Evolutionary conservation across 2,888 invertebrate species (phyloP).

Genomic region (Chrysolina oricalcia): DNA sequence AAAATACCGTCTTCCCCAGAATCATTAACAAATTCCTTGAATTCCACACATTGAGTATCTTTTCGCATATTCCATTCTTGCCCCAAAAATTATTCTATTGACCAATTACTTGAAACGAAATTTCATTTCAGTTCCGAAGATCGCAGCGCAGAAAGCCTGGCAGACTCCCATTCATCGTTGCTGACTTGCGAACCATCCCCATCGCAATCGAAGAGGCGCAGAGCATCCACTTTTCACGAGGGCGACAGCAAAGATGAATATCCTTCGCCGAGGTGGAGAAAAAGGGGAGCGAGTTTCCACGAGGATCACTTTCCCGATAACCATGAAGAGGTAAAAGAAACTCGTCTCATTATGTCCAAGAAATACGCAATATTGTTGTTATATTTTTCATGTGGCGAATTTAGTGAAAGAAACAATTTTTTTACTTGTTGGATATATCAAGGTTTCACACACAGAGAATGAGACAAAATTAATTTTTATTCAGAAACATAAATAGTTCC

Average conservation of each 20-base stretch:
- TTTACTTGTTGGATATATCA: too few relatives aligned
- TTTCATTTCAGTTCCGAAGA: conserved; percentile 61
- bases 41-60: too few relatives aligned
- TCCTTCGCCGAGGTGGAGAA: conserved; percentile 69
- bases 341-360: not conserved
- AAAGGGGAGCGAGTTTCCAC: conserved; percentile 71
- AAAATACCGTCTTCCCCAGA: too few relatives aligned
- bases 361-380: too few relatives aligned
- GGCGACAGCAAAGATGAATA: conserved; percentile 69
- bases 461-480: too few relatives aligned
- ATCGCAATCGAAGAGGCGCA: conserved; percentile 65
- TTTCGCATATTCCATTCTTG: too few relatives aligned
- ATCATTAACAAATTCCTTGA: too few relatives aligned
- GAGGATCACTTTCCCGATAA: conserved; percentile 57
- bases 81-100: too few relatives aligned
- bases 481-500: too few relatives aligned
- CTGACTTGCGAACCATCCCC: conserved; percentile 63
- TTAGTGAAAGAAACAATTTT: too few relatives aligned
- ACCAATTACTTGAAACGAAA: not conserved
- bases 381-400: too few relatives aligned
- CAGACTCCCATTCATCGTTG: conserved; percentile 67
- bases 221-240: conserved; percentile 74
- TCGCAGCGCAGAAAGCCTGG: conserved; percentile 62
- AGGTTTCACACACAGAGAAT: too few relatives aligned
- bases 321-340: not conserved